Evolutionary conservation across 2,888 invertebrate genomes (phyloP), one percentile per base, ranked within the genome.

Genomic region (Agrypnus murinus): DNA sequence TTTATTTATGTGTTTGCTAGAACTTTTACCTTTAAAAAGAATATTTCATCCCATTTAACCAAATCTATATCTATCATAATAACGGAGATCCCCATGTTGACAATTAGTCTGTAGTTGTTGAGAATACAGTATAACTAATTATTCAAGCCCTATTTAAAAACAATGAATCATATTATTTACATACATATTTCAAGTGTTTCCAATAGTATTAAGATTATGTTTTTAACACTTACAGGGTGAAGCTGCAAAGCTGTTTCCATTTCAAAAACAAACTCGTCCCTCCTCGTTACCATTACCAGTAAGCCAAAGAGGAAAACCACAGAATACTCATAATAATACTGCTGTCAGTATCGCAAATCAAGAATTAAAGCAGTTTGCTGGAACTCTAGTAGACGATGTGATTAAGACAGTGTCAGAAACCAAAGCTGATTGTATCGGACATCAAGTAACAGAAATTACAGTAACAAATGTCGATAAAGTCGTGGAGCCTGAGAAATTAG

Each of bases 281-380:
- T 86, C 86, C 7, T 86, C 86, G 9, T 74, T 86, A 32, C 86
- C 86, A 14, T 74, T 86, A 55, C 85, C 85, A 1, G 81, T 85
- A 8, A 79, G 77, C 55, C 82, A 82, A 71, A 78, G 81, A 60
- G 81, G 78, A 65, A 82, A 81, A 69, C 83, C 83, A 19, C 77
- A 76, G 53, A 73, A 65, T 46, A 58, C 65, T 12, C 53, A 73
- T 38, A 71, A 43, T 36, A 69, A 71, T 5, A 57, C 50, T 5
- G 71, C 72, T 19, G 48, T 66, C 6, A 25, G 25, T 25, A 5
- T 5, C 5, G 60, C 66, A 17, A 75, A 62, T 64, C 63, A 79
- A 25, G 85, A 85, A 75, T 73, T 86, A 36, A 79, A 81, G 59
- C 83, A 86, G 70, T 86, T 82, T 77, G 86, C 86, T 1, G 85